Conservation (phyloP, 2,888 invertebrate genomes). For the Prenolepis imparis region DNA sequence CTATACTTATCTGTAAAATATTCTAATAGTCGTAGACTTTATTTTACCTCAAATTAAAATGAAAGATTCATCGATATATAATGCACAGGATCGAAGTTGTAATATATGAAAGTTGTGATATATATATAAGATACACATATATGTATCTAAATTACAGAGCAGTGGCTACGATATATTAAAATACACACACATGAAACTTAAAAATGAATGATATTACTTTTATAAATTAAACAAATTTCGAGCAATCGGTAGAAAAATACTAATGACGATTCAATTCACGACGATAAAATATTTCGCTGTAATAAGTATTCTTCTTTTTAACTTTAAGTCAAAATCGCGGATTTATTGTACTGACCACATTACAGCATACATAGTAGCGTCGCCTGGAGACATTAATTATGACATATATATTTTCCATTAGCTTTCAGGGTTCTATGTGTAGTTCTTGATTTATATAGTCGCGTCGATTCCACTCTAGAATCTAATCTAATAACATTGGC, state of each 20-base stretch:
- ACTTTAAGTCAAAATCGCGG: background rate
- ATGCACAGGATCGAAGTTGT: background rate
- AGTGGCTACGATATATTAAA: background rate
- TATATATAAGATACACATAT: background rate
- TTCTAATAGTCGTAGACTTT: background rate
- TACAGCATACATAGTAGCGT: background rate
- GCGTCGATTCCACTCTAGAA: conserved; percentile 18
- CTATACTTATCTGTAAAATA: too few species aligned
- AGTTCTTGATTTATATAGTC: conserved; percentile 29
- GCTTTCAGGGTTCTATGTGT: background rate
- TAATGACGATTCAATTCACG: background rate
- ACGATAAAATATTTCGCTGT: background rate
- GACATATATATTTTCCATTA: conserved; percentile 15
- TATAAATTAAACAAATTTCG: background rate
- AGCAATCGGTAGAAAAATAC: background rate
- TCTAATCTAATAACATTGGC: conserved; percentile 65
- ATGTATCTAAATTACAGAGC: background rate
- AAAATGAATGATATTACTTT: background rate
- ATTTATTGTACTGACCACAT: background rate
- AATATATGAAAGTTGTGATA: background rate
- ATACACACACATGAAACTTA: background rate
- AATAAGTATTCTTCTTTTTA: background rate
- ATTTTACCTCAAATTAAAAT: background rate
- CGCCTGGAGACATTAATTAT: background rate
- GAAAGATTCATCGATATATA: background rate